phyloP scores from a whole-genome alignment of 2,113 vertebrate species.

The Pedionomus torquatus region DNA sequence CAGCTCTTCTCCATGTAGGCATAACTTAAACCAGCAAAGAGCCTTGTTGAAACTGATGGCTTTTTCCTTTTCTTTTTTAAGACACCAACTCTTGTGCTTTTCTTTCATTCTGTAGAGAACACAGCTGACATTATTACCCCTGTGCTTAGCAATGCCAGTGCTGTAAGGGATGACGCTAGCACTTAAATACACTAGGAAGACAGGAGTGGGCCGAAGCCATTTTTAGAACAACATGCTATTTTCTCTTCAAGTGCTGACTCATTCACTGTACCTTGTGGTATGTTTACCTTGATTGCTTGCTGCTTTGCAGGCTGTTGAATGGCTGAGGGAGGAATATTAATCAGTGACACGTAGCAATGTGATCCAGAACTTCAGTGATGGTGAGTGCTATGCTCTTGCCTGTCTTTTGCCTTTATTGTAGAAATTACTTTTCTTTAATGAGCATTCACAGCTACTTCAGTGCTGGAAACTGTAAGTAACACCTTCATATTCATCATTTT shows the following conservation, averaged over 20 bases:
- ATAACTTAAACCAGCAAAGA: neutral
- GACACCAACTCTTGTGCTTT: neutral
- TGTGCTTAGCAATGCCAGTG: neutral
- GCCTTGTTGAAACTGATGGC: neutral
- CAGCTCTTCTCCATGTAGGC: neutral
- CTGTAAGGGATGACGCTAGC: slow-evolving; percentile 17
- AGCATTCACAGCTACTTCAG: slow-evolving; percentile 2
- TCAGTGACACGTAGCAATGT: neutral
- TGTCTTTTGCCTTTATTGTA: neutral
- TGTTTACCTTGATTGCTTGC: slow-evolving; percentile 41
- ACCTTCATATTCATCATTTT: neutral
- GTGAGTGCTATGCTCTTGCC: neutral
- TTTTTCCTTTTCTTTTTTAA: neutral
- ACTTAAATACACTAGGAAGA: slow-evolving; percentile 32
- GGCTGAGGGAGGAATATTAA: slow-evolving; percentile 48
- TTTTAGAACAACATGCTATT: slow-evolving; percentile 65
- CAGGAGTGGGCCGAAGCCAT: slow-evolving; percentile 43
- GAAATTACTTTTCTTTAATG: neutral
- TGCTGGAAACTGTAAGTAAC: neutral
- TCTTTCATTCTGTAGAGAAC: neutral
- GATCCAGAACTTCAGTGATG: neutral
- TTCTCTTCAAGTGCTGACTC: slow-evolving; percentile 61
- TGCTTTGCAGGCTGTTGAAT: slow-evolving; percentile 29
- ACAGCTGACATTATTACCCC: slow-evolving; percentile 36
- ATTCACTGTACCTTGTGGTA: slow-evolving; percentile 47